A percentile compares a stretch with the other conserved stretches of the same genome.
Conservation (phyloP, 2,113 vertebrate species). For the Columba janthina region DNA sequence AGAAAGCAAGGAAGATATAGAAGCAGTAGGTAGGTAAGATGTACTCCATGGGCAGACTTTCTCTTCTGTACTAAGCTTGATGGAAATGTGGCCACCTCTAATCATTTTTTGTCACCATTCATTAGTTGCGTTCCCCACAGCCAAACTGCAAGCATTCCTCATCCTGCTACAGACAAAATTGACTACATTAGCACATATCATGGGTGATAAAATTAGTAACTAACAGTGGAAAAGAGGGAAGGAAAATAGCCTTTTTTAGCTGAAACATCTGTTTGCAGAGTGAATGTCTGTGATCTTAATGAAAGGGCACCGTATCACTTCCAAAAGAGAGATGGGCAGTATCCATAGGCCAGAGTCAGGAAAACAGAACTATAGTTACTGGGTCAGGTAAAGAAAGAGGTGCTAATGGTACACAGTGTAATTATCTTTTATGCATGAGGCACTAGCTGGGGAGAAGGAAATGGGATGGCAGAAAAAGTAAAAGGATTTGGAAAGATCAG, state of each 20-base stretch:
- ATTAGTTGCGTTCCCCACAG: background rate
- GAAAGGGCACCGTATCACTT: background rate
- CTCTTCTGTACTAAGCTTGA: background rate
- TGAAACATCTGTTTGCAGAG: background rate
- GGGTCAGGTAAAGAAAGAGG: background rate
- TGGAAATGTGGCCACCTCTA: background rate
- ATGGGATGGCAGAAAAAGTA: background rate
- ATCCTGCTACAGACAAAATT: background rate
- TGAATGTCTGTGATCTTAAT: background rate
- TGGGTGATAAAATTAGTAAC: background rate
- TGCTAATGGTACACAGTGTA: background rate
- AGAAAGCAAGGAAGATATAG: background rate
- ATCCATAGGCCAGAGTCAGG: background rate
- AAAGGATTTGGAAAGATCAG: background rate
- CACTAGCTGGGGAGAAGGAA: background rate
- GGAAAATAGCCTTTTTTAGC: background rate
- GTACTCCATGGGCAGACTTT: background rate
- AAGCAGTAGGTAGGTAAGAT: background rate
- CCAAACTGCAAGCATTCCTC: background rate
- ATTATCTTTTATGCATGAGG: background rate
- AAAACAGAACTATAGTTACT: background rate
- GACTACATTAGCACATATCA: background rate
- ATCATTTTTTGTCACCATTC: background rate
- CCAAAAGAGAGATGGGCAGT: background rate
- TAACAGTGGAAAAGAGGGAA: background rate